Base-by-base conservation (phyloP, 2,113 vertebrate genomes). In the Leucosticte australis region DNA sequence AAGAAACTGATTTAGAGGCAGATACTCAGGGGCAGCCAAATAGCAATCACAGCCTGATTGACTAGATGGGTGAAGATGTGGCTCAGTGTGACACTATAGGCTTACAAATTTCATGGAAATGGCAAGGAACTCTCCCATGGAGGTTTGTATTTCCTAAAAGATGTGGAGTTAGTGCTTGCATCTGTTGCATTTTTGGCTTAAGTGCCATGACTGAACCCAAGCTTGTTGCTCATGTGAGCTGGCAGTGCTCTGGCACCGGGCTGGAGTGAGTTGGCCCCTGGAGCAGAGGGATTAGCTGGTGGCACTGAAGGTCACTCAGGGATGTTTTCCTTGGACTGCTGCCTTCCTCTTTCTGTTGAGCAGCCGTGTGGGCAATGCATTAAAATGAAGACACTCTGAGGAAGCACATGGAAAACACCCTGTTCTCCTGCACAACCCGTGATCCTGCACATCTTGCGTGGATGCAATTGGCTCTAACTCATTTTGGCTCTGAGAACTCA, bases 271-370 rank as follows among this genome's bases (percentile, higher is more conserved):
- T 15, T 4, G 15, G 39, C 27, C 57, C 44, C 47, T 50, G 55
- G 73, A 77, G 59, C 69, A 82, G 35, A 60, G 35, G 65, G 60
- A 87, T 84, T 89, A 70, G 42, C 56, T 89, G 42, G 35, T 39
- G 57, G 13, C 77, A 83, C 63, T 41, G 64, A 10, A 37, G 37
- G 64, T 86, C 64, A 57, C 41, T 65, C 80, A 64, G 81, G 24
- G 41, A 59, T 84, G 60, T 81, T 94, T 82, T 91, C 52, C 78
- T 94, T 95, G 78, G 81, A 87, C 49, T 63, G 24, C n/a, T 92
- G 93, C 84, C 90, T 84, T 91, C n/a, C 37, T 87, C 78, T 75
- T 63, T 55, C 57, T 30, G 46, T 28, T 74, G 42, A 83, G 44
- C 64, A 89, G 73, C 56, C 56, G 47, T 46, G 27, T 81, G 53